phyloP scores from a whole-genome alignment of 1,140 invertebrate species.

The Pogonognathellus flavescens region DNA sequence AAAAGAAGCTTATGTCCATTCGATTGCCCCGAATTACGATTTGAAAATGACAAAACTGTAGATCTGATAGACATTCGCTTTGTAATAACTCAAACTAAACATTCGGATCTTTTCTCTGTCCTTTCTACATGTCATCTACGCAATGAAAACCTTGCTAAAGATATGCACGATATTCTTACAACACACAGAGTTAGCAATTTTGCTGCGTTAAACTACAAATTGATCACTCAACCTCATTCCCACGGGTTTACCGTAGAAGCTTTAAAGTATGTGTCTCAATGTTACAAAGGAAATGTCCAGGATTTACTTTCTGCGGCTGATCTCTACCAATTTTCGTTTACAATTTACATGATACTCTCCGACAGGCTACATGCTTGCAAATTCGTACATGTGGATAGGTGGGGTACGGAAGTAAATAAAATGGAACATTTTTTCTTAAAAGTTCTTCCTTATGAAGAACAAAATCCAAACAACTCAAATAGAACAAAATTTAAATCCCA shows the following conservation, averaged over 20 bases:
- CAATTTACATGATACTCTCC: slow-evolving; percentile 32
- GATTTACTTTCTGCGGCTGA: slow-evolving; percentile 54
- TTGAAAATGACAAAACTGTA: slow-evolving; percentile 1
- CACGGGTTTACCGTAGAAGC: slow-evolving; percentile 52
- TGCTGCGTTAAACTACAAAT: slow-evolving; percentile 50
- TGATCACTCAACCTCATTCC: slow-evolving; percentile 57
- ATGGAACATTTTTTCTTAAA: slow-evolving; percentile 40
- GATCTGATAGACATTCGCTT: slow-evolving; percentile 9
- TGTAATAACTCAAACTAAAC: slow-evolving; percentile 5
- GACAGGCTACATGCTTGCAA: slow-evolving; percentile 13
- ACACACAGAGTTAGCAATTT: slow-evolving; percentile 51
- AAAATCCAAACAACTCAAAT: background rate
- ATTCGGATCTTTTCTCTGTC: slow-evolving; percentile 55
- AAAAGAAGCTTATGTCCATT: slow-evolving; percentile 44
- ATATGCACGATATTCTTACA: slow-evolving; percentile 23
- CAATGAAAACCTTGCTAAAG: slow-evolving; percentile 38
- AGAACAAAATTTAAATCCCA: background rate
- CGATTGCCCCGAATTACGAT: slow-evolving; percentile 21
- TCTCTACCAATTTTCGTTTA: slow-evolving; percentile 55
- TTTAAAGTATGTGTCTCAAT: slow-evolving; percentile 22
- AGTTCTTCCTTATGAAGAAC: background rate
- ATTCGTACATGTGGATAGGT: slow-evolving; percentile 55
- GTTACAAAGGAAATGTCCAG: slow-evolving; percentile 55
- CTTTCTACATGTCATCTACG: slow-evolving; percentile 14
- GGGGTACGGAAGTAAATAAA: slow-evolving; percentile 52